These are phyloP conservation scores for Xestia c-nigrum DNA, from an alignment of 2,888 invertebrate genomes.

Conservation along the genomic window DNA sequence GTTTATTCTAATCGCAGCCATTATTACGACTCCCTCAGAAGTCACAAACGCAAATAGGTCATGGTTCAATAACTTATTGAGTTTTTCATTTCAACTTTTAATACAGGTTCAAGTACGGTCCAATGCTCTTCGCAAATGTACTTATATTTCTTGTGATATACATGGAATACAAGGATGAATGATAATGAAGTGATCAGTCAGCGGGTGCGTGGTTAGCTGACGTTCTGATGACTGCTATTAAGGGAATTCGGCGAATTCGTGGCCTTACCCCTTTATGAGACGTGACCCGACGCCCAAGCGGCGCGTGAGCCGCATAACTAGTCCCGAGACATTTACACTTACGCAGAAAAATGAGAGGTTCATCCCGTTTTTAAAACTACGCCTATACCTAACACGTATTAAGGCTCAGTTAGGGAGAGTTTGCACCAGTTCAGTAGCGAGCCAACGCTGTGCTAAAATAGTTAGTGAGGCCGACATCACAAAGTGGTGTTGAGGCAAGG, in stretches of 20 bases:
- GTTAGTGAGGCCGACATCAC: constrained; percentile 41
- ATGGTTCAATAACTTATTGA: constrained; percentile 30
- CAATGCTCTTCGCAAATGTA: constrained; percentile 1
- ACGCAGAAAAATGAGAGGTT: constrained; percentile 59
- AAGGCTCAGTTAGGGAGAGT: constrained; percentile 11
- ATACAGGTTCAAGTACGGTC: constrained; percentile 23
- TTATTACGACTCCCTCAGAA: constrained; percentile 37
- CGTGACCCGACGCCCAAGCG: constrained; percentile 80
- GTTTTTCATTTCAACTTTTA: constrained; percentile 21
- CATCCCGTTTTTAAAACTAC: constrained; percentile 54
- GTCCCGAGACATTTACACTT: constrained; percentile 66
- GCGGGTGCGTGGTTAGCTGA: constrained; percentile 68
- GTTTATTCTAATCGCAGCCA: constrained; percentile 46
- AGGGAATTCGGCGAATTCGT: constrained; percentile 83
- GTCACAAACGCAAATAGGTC: constrained; percentile 47
- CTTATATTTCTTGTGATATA: constrained; percentile 26
- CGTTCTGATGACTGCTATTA: constrained; percentile 82
- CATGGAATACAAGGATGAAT: constrained; percentile 64
- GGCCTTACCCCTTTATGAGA: constrained; percentile 82
- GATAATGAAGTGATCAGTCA: constrained; percentile 78
- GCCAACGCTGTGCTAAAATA: constrained; percentile 44
- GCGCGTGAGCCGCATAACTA: constrained; percentile 76
- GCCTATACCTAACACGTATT: constrained; percentile 29
- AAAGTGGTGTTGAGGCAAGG: constrained; percentile 51
- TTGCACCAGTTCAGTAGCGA: constrained; percentile 33